Conservation (phyloP, 2,797 vertebrate species). For the Taenioides sp. region DNA sequence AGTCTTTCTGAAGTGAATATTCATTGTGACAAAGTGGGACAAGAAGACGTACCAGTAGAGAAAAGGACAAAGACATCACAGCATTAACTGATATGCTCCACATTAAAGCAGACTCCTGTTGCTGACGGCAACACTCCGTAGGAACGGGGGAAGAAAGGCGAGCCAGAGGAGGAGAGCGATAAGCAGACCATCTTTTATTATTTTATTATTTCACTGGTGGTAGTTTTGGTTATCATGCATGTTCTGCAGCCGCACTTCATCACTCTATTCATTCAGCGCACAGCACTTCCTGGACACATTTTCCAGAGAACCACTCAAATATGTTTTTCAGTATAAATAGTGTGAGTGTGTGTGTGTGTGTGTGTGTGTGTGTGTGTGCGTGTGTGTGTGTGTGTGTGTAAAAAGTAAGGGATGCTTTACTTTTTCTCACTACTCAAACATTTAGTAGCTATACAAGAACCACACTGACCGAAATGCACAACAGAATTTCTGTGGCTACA, state of each 20-base stretch:
- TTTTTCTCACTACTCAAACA: neutral
- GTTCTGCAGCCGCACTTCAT: constrained; percentile 17
- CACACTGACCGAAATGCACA: neutral
- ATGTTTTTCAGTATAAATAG: neutral
- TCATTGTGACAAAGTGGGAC: constrained; percentile 59
- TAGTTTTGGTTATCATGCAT: constrained; percentile 52
- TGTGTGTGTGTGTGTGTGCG: too few relatives aligned
- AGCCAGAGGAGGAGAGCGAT: constrained; percentile 49
- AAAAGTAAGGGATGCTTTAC: too few relatives aligned
- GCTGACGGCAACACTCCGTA: constrained; percentile 47
- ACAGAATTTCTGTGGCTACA: neutral
- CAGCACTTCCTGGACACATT: constrained; percentile 14
- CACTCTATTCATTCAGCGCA: neutral
- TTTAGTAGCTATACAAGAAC: neutral
- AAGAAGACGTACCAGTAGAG: constrained; percentile 46
- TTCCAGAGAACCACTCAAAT: constrained; percentile 10
- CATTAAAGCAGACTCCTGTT: constrained; percentile 52
- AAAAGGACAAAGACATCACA: constrained; percentile 67
- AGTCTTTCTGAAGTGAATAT: constrained; percentile 59
- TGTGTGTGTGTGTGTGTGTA: neutral
- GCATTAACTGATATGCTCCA: constrained; percentile 58
- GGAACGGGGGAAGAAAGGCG: constrained; percentile 56
- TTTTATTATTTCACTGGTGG: constrained; percentile 49
- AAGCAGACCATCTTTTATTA: constrained; percentile 47
- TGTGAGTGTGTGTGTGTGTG: neutral